Evolutionary conservation across 2,888 invertebrate species (phyloP).

Genomic region (Gandaritis pyraliata): DNA sequence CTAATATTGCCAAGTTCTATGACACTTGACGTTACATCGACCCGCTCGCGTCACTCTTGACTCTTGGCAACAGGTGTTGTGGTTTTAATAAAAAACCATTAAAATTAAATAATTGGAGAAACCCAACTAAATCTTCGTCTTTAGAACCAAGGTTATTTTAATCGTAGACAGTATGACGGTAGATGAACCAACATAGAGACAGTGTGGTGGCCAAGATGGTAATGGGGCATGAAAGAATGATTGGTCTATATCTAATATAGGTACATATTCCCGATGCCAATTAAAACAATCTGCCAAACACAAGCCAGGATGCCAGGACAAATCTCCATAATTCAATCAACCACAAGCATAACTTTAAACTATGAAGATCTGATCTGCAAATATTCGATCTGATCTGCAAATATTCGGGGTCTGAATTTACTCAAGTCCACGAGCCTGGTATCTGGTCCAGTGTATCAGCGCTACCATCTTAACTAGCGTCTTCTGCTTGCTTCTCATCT

Average conservation of each 20-base stretch:
- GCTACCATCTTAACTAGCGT: no score
- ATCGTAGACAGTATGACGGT: slow-evolving; percentile 12
- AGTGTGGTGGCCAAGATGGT: slow-evolving; percentile 8
- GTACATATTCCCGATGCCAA: no score
- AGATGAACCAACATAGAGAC: not conserved
- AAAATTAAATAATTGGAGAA: slow-evolving; percentile 14
- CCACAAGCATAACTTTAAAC: no score
- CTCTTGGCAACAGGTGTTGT: not conserved
- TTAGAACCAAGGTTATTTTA: slow-evolving; percentile 5
- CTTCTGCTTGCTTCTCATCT: no score
- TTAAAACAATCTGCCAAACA: no score
- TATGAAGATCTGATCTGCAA: no score
- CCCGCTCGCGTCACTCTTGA: slow-evolving; percentile 2
- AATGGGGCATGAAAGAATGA: slow-evolving; percentile 4
- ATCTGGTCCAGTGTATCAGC: no score
- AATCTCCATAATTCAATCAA: no score
- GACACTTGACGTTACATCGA: slow-evolving; percentile 3
- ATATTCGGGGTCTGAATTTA: no score
- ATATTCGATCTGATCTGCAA: no score
- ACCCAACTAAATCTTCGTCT: slow-evolving; percentile 5
- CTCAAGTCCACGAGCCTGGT: no score
- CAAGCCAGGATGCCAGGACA: no score
- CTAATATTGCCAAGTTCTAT: slow-evolving; percentile 1
- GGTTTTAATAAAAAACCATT: not conserved
- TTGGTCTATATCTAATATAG: not conserved